Evolutionary conservation across 2,797 vertebrate species (phyloP).

Genomic region (Rhinatrema bivittatum): DNA sequence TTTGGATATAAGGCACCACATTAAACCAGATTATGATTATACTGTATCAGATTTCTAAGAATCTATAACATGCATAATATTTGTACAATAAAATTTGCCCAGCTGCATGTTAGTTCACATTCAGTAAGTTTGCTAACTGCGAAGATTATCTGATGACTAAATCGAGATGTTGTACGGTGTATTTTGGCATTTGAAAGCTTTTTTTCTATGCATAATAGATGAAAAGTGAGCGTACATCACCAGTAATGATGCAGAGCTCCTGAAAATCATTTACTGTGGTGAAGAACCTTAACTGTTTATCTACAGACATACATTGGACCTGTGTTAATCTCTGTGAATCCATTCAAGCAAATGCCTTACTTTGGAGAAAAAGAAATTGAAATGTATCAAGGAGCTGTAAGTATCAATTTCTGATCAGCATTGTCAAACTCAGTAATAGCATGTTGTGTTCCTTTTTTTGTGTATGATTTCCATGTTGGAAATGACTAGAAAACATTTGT

Average conservation of each 20-base stretch:
- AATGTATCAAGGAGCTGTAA: conserved; percentile 97
- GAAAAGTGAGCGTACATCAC: too few species aligned
- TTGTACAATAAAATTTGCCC: too few species aligned
- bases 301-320: conserved; percentile 93
- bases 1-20: too few species aligned
- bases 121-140: too few species aligned
- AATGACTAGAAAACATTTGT: background rate
- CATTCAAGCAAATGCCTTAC: conserved; percentile 98
- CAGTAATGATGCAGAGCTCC: background rate
- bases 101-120: too few species aligned
- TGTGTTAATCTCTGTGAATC: conserved; percentile 94
- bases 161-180: background rate
- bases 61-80: too few species aligned
- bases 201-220: too few species aligned
- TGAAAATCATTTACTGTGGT: background rate
- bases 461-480: background rate
- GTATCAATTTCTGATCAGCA: conserved; percentile 31
- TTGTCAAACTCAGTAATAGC: background rate
- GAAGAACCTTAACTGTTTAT: conserved; percentile 58
- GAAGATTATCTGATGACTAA: too few species aligned
- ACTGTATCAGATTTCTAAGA: too few species aligned
- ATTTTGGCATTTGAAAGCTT: too few species aligned
- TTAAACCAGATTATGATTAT: too few species aligned
- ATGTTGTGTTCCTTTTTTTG: background rate
- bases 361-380: conserved; percentile 96